phyloP scores from a whole-genome alignment of 2,113 vertebrate species.

The Pelecanoides urinatrix region DNA sequence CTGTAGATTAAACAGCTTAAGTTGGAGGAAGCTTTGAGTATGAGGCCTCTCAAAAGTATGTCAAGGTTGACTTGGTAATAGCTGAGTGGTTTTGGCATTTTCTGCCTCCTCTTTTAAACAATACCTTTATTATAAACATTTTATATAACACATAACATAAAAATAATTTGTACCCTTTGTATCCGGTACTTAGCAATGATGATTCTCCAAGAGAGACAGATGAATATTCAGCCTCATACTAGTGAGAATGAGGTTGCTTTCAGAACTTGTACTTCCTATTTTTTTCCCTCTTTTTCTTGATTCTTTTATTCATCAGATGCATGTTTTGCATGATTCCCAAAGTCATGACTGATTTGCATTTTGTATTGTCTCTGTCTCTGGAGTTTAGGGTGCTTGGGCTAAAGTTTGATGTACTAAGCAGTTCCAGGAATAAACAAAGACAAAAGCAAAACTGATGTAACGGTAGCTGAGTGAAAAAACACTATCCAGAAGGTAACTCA shows the following conservation, averaged over 20 bases:
- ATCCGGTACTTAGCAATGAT: neutral
- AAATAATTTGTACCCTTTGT: neutral
- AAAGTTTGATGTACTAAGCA: conserved; percentile 4
- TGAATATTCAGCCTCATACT: neutral
- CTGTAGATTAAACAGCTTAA: neutral
- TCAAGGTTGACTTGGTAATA: neutral
- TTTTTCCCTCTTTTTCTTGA: neutral
- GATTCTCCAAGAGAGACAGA: neutral
- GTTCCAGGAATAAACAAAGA: neutral
- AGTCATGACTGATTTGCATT: neutral
- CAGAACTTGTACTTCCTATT: neutral
- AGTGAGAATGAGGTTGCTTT: neutral
- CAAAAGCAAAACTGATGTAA: neutral
- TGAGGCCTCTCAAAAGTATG: neutral
- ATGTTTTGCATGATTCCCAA: neutral
- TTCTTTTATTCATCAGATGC: neutral
- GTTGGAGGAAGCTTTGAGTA: neutral
- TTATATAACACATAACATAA: neutral
- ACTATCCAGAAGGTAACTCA: neutral
- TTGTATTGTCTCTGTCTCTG: neutral
- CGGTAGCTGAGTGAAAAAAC: neutral
- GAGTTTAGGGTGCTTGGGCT: neutral
- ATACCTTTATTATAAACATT: neutral
- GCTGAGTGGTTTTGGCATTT: neutral
- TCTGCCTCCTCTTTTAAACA: neutral